Evolutionary conservation across 2,888 invertebrate genomes (phyloP).

Genomic region (Morpho deidamia): DNA sequence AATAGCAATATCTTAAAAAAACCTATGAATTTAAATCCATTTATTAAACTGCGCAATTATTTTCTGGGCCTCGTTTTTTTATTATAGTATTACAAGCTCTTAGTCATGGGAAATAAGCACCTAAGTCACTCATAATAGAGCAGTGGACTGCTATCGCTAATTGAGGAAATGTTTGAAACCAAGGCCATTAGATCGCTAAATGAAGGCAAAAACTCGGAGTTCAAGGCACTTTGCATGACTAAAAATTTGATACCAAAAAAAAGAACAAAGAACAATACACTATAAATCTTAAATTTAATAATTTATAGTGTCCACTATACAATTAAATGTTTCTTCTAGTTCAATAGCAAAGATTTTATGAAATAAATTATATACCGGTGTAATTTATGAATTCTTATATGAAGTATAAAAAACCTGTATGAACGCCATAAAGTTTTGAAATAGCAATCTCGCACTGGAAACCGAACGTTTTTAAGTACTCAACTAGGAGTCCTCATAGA

Average conservation of each 20-base stretch:
- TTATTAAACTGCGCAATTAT: conserved; percentile 18
- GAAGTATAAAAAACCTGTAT: too few relatives aligned
- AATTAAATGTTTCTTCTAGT: background rate
- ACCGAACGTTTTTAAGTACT: too few relatives aligned
- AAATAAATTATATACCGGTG: too few relatives aligned
- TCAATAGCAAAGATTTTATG: too few relatives aligned
- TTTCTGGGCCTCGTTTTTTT: conserved; percentile 14
- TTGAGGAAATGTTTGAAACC: conserved; percentile 61
- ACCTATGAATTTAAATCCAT: conserved; percentile 18
- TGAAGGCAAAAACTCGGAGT: conserved; percentile 55
- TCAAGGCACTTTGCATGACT: conserved; percentile 58
- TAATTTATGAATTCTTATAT: too few relatives aligned
- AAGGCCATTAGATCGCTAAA: conserved; percentile 57
- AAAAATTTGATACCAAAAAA: conserved; percentile 46
- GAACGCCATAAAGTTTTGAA: too few relatives aligned
- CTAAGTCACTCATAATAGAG: conserved; percentile 15
- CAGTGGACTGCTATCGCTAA: conserved; percentile 38
- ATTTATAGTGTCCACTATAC: conserved; percentile 3
- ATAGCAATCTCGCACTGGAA: too few relatives aligned
- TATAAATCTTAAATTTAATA: conserved; percentile 21
- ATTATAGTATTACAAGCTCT: conserved; percentile 1
- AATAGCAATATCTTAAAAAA: conserved; percentile 4
- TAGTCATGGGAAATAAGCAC: conserved; percentile 18
- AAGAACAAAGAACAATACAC: conserved; percentile 49
- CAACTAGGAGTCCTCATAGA: too few relatives aligned